These are phyloP conservation scores for Petrocephalus zakoni DNA, from an alignment of 2,113 vertebrate genomes.

Conservation along the genomic window DNA sequence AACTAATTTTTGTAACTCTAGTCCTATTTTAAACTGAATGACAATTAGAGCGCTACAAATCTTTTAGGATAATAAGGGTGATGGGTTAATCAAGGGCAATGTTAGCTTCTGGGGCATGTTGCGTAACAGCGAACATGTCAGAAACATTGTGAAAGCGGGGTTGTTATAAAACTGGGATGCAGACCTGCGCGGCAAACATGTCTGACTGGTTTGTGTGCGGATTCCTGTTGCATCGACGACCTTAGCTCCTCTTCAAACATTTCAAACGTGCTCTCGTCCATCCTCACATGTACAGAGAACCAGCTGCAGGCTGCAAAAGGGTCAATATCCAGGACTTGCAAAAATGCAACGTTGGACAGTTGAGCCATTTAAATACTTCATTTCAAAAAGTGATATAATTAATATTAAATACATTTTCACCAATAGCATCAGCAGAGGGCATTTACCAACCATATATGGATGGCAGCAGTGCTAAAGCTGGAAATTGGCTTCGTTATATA, in stretches of 20 bases:
- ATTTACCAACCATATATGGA: background rate
- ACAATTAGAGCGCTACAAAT: background rate
- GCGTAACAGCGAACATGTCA: background rate
- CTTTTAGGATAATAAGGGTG: background rate
- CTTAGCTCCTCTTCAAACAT: slow-evolving; percentile 65
- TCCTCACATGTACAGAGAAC: slow-evolving; percentile 32
- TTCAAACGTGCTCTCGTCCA: slow-evolving; percentile 66
- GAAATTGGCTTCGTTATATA: background rate
- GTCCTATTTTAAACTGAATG: background rate
- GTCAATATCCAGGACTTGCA: background rate
- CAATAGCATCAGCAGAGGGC: background rate
- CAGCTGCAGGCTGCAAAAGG: background rate
- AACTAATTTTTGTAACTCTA: background rate
- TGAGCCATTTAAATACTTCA: background rate
- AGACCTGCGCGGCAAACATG: slow-evolving; percentile 52
- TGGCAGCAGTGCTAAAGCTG: background rate
- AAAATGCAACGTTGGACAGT: background rate
- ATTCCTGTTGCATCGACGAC: slow-evolving; percentile 44
- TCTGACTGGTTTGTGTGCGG: slow-evolving; percentile 49
- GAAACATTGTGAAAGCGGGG: background rate
- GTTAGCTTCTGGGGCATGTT: background rate
- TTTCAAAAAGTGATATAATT: background rate
- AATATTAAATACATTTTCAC: background rate
- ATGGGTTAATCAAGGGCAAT: background rate
- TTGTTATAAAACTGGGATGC: background rate